phyloP scores from a whole-genome alignment of 2,113 vertebrate genomes.

The Syngnathus typhle region DNA sequence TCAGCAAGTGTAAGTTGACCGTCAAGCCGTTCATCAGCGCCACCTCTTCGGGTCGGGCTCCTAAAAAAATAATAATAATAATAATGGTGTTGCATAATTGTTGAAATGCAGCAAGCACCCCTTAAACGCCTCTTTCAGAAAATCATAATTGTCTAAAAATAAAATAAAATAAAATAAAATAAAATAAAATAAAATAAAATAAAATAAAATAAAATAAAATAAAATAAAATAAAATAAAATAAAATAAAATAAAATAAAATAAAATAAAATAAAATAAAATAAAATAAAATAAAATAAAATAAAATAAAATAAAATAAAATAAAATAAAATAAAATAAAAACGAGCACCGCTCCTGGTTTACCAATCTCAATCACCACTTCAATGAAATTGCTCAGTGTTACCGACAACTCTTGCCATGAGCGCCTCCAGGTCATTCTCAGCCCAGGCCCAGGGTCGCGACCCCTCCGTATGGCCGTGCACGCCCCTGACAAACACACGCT shows the following conservation, averaged over 20 bases:
- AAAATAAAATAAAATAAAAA: no score
- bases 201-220: no score
- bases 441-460: slow-evolving; percentile 81
- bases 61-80: slow-evolving; percentile 31
- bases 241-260: no score
- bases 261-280: no score
- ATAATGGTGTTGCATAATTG: background rate
- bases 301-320: no score
- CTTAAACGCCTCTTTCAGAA: no score
- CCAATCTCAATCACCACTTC: background rate
- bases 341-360: background rate
- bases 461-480: slow-evolving; percentile 80
- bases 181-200: no score
- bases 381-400: slow-evolving; percentile 54
- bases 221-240: no score
- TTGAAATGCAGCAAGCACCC: no score
- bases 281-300: no score
- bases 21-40: slow-evolving; percentile 89
- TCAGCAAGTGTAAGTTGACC: slow-evolving; percentile 87
- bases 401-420: slow-evolving; percentile 83
- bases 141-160: no score
- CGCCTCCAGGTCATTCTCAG: slow-evolving; percentile 78
- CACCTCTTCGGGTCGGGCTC: slow-evolving; percentile 62
- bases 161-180: no score
- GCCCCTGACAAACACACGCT: slow-evolving; percentile 66